Base-by-base conservation (phyloP, 23 tunicate genomes). In the Clavelina lepadiformis region DNA sequence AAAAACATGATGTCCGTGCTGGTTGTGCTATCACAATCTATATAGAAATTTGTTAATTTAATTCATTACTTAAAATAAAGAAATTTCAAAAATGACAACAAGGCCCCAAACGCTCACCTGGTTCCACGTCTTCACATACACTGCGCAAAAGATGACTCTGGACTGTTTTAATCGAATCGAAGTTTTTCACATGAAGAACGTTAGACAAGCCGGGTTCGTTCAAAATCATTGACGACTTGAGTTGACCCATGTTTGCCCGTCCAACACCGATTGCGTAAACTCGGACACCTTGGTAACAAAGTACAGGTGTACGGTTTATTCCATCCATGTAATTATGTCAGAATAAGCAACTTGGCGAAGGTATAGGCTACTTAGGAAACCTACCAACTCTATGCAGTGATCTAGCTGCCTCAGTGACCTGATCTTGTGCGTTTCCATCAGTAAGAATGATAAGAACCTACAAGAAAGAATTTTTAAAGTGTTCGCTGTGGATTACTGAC, bases 181-280 rank as follows among this genome's bases (percentile, higher is more conserved):
- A 70, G 36, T 84, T 76, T 62, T 53, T 49, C 24, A 84, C 93
- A 46, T 84, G 93, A 35, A 67, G 57, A 28, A 77, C 61, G 71
- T 76, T 84, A 3, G 75, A 58, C 20, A 68, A 24, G 7, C 28
- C 29, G 2, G 80, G 70, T 31, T 74, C 69, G n/a, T 75, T n/a
- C n/a, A n/a, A n/a, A n/a, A n/a, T n/a, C 61, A 58, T 59, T 22
- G 58, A 56, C 25, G 84, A 71, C 32, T 37, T 67, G 46, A 76
- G 45, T 47, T 75, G 68, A 3, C 70, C 37, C 44, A 35, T 33
- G 34, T 63, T 83, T 33, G 82, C 64, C 20, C 78, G 55, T 67
- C 98, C 91, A 22, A 91, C 77, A 8, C 98, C 98, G 35, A 91
- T 91, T 15, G 98, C 89, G 51, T 75, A 91, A 36, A 91, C 69